Base-by-base conservation (phyloP, 1,140 invertebrate genomes). In the Ericerus pela region DNA sequence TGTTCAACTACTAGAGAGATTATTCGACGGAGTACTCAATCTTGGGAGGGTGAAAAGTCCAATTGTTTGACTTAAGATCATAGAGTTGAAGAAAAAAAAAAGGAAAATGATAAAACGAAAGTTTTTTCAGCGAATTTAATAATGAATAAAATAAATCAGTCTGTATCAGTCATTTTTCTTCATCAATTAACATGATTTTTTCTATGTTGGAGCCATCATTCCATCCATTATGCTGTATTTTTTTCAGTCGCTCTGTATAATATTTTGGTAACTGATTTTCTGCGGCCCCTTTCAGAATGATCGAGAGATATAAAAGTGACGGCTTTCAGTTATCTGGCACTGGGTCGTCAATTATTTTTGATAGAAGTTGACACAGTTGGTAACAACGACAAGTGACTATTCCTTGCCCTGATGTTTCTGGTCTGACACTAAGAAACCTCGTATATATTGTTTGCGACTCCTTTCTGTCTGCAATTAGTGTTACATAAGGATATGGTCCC, bases 381-480 rank as follows among this genome's bases (percentile, higher is more conserved):
- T 88, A 88, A 36, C 77, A 76, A 51, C 80, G 69, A 64, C 84
- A 86, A 37, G 71, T 67, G 1, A 77, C 62, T 51, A 60, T 67
- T 29, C 65, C 60, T 2, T 78, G 80, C 54, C 70, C 65, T 1
- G 67, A 61, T 16, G 74, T 75, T 51, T 71, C 59, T 22, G 88
- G n/a, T 70, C 27, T 76, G 68, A 2, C 85, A 77, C 38, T 72
- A 69, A 59, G 84, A 68, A 26, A 77, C 69, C 65, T 75, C 75
- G 65, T 88, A 89, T 57, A 82, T 73, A 36, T 79, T 76, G 22
- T 75, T 65, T 26, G 75, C 68, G 1, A 87, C 84, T 55, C 81
- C 80, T 77, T 88, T 85, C 72, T 89, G 85, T 56, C 78, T 82
- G 65, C 14, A 72, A 72, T n/a, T n/a, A n/a, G n/a, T n/a, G n/a